These are phyloP conservation scores for Tenebrio molitor DNA, from an alignment of 1,140 invertebrate species.

Conservation along the genomic window DNA sequence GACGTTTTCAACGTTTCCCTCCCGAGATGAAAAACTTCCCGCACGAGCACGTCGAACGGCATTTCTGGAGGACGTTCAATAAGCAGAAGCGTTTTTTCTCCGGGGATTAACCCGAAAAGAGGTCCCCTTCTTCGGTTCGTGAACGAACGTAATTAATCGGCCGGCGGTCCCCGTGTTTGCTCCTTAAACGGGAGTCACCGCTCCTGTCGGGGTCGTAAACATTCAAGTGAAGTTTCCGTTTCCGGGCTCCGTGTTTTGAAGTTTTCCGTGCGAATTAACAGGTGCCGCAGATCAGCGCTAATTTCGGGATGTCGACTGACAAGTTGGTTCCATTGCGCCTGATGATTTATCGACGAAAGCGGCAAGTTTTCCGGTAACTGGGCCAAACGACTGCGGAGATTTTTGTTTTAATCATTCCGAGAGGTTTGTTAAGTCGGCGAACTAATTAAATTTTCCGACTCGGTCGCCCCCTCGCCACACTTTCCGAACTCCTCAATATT, in stretches of 20 bases:
- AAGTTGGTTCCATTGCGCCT: neutral
- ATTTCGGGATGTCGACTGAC: neutral
- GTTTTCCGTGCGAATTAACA: neutral
- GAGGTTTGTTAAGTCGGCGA: constrained; percentile 4
- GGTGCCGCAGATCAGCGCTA: neutral
- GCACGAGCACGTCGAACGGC: constrained; percentile 17
- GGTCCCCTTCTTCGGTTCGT: neutral
- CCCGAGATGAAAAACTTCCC: constrained; percentile 28
- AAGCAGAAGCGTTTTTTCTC: neutral
- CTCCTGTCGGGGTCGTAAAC: too few species aligned
- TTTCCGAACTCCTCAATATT: constrained; percentile 39
- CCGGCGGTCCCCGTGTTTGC: too few species aligned
- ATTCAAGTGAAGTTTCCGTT: too few species aligned
- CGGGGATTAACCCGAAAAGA: neutral
- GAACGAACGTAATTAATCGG: too few species aligned
- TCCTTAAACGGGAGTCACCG: neutral
- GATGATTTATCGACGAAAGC: neutral
- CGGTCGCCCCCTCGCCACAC: neutral
- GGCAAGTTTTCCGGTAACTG: neutral
- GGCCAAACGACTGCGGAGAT: neutral
- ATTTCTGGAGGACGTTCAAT: constrained; percentile 30
- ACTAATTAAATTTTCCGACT: constrained; percentile 27
- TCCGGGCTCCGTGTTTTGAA: too few species aligned
- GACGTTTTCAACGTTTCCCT: constrained; percentile 37
- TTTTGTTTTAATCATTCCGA: constrained; percentile 19